Evolutionary conservation across 2,113 vertebrate genomes (phyloP), one percentile per base, ranked within the genome.

Genomic region (Saccopteryx leptura): DNA sequence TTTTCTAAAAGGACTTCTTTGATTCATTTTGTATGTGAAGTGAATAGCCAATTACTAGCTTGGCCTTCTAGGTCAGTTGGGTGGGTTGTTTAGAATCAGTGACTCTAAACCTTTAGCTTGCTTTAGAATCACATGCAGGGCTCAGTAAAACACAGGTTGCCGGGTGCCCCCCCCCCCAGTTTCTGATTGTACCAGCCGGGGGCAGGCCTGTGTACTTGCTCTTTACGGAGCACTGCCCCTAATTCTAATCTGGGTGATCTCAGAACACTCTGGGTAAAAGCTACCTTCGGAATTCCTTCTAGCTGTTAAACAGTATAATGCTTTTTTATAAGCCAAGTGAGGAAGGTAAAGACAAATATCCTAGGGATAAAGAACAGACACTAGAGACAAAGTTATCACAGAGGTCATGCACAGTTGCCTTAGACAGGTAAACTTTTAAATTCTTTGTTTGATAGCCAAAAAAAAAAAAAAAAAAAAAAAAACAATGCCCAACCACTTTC

Each of bases 21-120:
- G 82, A 86, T 75, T 95, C 83, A 33, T 85, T 60, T 76, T 75
- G 48, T 61, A 4, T 83, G 91, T 82, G 65, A 91, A 78, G 54
- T 65, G 31, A 97, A 63, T 3, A 86, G 26, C 6, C n/a, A 75
- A 9, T 91, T 56, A 63, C 7, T 93, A 89, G 23, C n/a, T 66
- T 61, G 31, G n/a, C 24, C 24, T 88, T 87, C 58, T 84, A 82
- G 19, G 63, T 66, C 56, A 93, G 9, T 2, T 50, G 7, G 19
- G 78, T 54, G 39, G 9, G 50, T 1, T 79, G 5, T 88, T 61
- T 75, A 69, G 65, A 90, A 92, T 65, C 23, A 33, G 31, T 39
- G 61, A 26, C 66, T 80, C 68, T 91, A 69, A 91, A 19, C 46
- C 58, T 93, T 95, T 81, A 92, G 56, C 28, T 84, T 50, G 28